Percentiles rank a stretch among this genome's conserved stretches.
Evolutionary conservation across 2,888 invertebrate genomes (phyloP).

Genomic region (Ctena decussata): DNA sequence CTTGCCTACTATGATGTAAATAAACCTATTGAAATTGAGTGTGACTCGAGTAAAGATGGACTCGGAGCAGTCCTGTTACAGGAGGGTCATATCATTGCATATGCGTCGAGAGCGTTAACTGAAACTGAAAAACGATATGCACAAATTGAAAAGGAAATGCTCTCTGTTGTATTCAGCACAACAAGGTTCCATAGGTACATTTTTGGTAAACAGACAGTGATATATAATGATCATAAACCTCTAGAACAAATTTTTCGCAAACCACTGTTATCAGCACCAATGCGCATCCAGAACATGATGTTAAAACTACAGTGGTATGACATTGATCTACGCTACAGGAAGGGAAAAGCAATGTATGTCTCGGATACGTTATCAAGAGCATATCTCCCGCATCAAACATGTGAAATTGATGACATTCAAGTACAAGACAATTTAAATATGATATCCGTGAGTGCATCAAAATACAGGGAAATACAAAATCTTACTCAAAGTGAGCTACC

Average conservation of each 20-base stretch:
- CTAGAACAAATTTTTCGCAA: constrained; percentile 40
- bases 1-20: too few species aligned
- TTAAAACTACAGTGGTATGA: constrained; percentile 54
- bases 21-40: too few species aligned
- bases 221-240: too few species aligned
- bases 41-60: too few species aligned
- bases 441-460: not conserved
- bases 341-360: constrained; percentile 46
- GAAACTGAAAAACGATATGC: constrained; percentile 59
- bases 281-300: constrained; percentile 38
- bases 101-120: too few species aligned
- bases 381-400: too few species aligned
- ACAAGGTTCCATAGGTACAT: constrained; percentile 64
- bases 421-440: not conserved
- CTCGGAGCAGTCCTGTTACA: too few species aligned
- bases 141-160: constrained; percentile 63
- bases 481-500: too few species aligned
- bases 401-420: too few species aligned
- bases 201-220: constrained; percentile 56
- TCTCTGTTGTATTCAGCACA: too few species aligned
- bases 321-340: constrained; percentile 38
- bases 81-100: too few species aligned
- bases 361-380: constrained; percentile 31
- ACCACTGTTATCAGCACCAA: constrained; percentile 33
- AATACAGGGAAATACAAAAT: constrained; percentile 1